Evolutionary conservation across 2,888 invertebrate genomes (phyloP).

Genomic region (Luperina nickerlii): DNA sequence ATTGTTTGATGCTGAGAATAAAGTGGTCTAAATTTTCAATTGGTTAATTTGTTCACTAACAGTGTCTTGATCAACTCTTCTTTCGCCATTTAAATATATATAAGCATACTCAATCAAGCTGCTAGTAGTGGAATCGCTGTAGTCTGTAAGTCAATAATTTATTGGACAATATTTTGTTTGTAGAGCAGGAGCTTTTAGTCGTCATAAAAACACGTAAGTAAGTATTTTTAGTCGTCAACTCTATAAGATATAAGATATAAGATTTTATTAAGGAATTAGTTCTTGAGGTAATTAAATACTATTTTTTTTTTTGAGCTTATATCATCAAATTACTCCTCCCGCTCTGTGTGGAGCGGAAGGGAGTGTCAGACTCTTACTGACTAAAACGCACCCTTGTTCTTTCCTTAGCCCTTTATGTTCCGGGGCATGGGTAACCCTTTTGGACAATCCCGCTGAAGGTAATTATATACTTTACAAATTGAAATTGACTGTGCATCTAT

Average conservation of each 20-base stretch:
- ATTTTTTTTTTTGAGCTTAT: too few relatives aligned
- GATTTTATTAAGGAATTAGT: background rate
- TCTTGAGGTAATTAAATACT: background rate
- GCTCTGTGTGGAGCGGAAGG: too few relatives aligned
- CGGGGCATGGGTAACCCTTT: too few relatives aligned
- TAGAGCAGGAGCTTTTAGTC: constrained; percentile 5
- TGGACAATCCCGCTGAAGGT: background rate
- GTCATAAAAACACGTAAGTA: too few relatives aligned
- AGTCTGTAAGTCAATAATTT: constrained; percentile 19
- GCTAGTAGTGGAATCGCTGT: background rate
- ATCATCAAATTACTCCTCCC: too few relatives aligned
- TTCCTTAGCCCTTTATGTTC: too few relatives aligned
- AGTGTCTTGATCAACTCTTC: background rate
- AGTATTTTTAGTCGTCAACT: background rate
- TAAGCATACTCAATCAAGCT: constrained; percentile 1
- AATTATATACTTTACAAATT: background rate
- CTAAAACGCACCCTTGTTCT: too few relatives aligned
- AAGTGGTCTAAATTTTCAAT: background rate
- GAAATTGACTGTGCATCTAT: background rate
- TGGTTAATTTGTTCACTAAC: background rate
- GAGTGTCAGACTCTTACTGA: too few relatives aligned
- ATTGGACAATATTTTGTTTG: background rate
- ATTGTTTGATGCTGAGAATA: constrained; percentile 12
- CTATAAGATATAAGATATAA: too few relatives aligned
- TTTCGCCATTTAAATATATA: background rate